phyloP scores from a whole-genome alignment of 2,797 vertebrate genomes.

The Peromyscus nudipes region DNA sequence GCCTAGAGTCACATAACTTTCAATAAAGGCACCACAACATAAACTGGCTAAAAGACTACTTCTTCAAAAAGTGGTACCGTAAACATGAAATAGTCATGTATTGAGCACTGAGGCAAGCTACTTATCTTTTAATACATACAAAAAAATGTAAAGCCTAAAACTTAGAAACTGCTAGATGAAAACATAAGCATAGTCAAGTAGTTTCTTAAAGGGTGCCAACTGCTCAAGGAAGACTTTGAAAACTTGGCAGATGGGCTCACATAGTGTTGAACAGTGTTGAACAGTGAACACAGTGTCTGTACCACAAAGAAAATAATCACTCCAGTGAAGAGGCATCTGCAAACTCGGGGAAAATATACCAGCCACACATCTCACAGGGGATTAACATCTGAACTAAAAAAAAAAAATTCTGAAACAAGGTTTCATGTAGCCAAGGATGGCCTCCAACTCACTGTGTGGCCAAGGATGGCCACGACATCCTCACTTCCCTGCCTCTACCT shows the following conservation, averaged over 20 bases:
- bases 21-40: not conserved
- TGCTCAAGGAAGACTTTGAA: not conserved
- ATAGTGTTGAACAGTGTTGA: too few species aligned
- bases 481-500: too few species aligned
- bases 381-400: not conserved
- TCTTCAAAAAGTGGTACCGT: not conserved
- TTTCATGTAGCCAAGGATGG: not conserved
- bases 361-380: not conserved
- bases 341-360: not conserved
- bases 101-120: not conserved
- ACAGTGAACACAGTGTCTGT: not conserved
- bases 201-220: not conserved
- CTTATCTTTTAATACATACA: not conserved
- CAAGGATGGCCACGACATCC: not conserved
- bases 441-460: not conserved
- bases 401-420: not conserved
- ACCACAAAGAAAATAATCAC: not conserved
- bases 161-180: not conserved
- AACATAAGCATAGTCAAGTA: not conserved
- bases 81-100: not conserved
- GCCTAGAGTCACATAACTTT: not conserved
- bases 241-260: not conserved
- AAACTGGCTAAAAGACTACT: not conserved
- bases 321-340: not conserved
- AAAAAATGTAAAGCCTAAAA: not conserved